These are phyloP conservation scores for Centropus bengalensis DNA, from an alignment of 2,113 vertebrate genomes.

Conservation along the genomic window DNA sequence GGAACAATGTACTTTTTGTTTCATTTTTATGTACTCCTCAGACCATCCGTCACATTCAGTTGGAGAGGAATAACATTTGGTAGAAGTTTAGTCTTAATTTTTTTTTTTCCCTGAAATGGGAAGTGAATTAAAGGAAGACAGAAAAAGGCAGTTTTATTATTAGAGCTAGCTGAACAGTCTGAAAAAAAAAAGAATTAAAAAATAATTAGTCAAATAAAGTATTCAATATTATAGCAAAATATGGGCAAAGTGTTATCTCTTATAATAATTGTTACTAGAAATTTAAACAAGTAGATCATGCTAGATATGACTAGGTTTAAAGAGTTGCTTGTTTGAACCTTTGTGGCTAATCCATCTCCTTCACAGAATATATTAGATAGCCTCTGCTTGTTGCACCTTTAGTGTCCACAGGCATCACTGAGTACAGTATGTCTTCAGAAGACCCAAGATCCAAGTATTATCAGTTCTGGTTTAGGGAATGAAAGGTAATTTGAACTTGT, in stretches of 20 bases:
- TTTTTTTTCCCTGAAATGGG: slow-evolving; percentile 19
- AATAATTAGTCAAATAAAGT: not conserved
- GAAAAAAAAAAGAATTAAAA: slow-evolving; percentile 21
- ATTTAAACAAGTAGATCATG: not conserved
- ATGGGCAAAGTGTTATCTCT: not conserved
- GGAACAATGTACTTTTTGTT: slow-evolving; percentile 65
- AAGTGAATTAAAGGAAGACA: slow-evolving; percentile 51
- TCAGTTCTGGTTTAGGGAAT: not conserved
- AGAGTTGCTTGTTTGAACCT: not conserved
- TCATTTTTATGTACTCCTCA: slow-evolving; percentile 54
- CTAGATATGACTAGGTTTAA: not conserved
- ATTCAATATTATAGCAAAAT: slow-evolving; percentile 29
- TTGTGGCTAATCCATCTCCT: not conserved
- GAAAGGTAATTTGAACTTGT: not conserved
- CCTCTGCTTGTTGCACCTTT: not conserved
- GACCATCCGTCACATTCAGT: slow-evolving; percentile 42
- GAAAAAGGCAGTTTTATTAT: slow-evolving; percentile 44
- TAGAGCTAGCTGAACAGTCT: slow-evolving; percentile 10
- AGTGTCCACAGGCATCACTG: not conserved
- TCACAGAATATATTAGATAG: not conserved
- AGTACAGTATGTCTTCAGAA: not conserved
- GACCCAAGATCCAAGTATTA: not conserved
- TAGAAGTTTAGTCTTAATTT: slow-evolving; percentile 63
- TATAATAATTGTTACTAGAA: not conserved
- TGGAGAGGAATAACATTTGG: slow-evolving; percentile 58